Base-by-base conservation (phyloP, 2,888 invertebrate species). In the Encarsia formosa region DNA sequence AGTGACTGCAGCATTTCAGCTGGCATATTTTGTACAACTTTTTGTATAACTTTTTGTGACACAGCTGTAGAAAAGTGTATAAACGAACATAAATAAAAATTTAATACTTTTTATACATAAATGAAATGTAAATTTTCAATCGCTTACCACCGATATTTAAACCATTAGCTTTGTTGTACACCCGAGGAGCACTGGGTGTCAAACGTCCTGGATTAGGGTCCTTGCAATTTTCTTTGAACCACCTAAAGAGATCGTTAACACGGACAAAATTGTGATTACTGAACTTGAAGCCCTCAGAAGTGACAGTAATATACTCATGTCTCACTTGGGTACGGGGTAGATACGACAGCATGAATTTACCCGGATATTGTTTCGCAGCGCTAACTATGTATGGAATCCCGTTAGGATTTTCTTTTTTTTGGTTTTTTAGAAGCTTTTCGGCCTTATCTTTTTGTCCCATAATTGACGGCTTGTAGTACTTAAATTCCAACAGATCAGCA, bases 141-240 rank as follows among this genome's bases (percentile, higher is more conserved):
- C n/a, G 23, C 43, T 45, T 38, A 52, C 56, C 56, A 37, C 53
- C 53, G 40, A 56, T 44, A 13, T 46, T 49, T 52, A 69, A 69
- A 34, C 70, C 76, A 6, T 77, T 76, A 41, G 80, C 80, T 66
- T 78, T 78, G 24, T 78, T 78, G 56, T 80, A 82, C 0, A 83
- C 82, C 59, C 86, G 80, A 1, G 88, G 87, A 8, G 89, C 88
- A 48, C 85, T 83, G 1, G 84, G 88, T 4, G 88, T 88, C 19
- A 81, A 80, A 46, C 70, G 68, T 5, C 80, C 81, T 0, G 90
- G 89, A 42, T 89, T 81, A 0, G 95, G 91, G 67, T 97, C 96
- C 59, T 92, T 79, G 78, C 94, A 99, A 73, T 99, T 95, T 74
- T 94, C 93, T 71, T 99, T 99, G 76, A 99, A 99, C 97, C 97